Base-by-base conservation (phyloP, 2,797 vertebrate genomes). In the Alosa sapidissima region DNA sequence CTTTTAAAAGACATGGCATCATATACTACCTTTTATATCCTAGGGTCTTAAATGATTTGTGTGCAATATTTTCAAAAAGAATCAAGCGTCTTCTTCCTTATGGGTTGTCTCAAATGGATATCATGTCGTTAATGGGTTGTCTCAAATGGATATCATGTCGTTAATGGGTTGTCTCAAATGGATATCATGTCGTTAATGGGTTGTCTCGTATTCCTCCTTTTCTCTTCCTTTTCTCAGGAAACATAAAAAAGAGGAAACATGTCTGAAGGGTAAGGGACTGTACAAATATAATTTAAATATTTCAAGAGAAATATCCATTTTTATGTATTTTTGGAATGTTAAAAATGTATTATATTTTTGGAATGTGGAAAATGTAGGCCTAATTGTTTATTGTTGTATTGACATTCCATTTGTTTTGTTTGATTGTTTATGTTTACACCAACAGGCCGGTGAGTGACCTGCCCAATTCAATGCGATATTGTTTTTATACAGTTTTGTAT, bases 241-340 rank as follows among this genome's bases (percentile, higher is more conserved):
- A 60, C 6, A 33, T 84, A 88, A 89, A n/a, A 82, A 89, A 83
- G 87, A 82, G 84, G 21, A 90, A 84, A 41, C 84, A 96, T 96
- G 95, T 95, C 95, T 93, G 94, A 96, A 85, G 94, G 93, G 95
- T 95, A 90, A 94, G 93, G 93, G 68, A 47, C 41, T 45, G 16
- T 49, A 52, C n/a, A 78, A 41, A 41, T 41, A 41, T 41, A 41
- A 41, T 41, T 41, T 41, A 28, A 28, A 41, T 41, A 41, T 1
- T 41, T 41, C 41, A 2, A 2, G 21, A 55, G 3, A 55, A 21
- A 47, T 78, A 14, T 45, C 4, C 5, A 7, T 19, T 21, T 72
- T 16, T 5, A 41, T 36, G 13, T 7, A 78, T 45, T 75, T 75
- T 78, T 78, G 36, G 16, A 45, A 78, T 47, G 16, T 78, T 75